Percentiles rank a stretch among this genome's conserved stretches.
phyloP scores from a whole-genome alignment of 2,888 invertebrate species.

The Trilocha varians region DNA sequence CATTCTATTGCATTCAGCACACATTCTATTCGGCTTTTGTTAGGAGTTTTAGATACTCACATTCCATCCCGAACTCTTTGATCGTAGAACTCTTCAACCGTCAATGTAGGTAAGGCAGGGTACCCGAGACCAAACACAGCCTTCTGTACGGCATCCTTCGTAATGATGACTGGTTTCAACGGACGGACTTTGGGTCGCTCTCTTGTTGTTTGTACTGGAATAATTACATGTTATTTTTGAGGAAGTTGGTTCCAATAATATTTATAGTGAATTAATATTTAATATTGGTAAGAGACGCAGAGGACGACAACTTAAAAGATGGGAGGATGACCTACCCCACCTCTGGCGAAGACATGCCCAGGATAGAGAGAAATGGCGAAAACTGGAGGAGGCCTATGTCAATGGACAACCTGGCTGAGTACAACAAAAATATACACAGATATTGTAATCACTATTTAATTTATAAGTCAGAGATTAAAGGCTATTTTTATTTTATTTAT shows the following conservation, averaged over 20 bases:
- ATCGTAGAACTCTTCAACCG: conserved; percentile 96
- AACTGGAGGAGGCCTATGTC: too few relatives aligned
- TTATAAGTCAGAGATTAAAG: too few relatives aligned
- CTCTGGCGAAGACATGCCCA: too few relatives aligned
- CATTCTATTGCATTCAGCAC: neutral
- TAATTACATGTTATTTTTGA: neutral
- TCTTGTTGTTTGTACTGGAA: conserved; percentile 39
- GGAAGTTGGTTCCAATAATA: neutral
- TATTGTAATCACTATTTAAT: too few relatives aligned
- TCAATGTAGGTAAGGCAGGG: conserved; percentile 92
- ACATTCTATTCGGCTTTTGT: too few relatives aligned
- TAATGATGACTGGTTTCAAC: conserved; percentile 88
- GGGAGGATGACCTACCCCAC: too few relatives aligned
- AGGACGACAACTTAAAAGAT: too few relatives aligned
- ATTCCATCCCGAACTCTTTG: conserved; percentile 85
- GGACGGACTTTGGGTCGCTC: conserved; percentile 55
- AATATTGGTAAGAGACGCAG: too few relatives aligned
- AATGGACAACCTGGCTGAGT: too few relatives aligned
- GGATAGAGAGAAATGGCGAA: too few relatives aligned
- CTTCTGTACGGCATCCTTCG: conserved; percentile 90
- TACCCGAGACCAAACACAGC: conserved; percentile 95
- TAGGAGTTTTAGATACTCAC: conserved; percentile 65
- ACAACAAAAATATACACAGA: too few relatives aligned
- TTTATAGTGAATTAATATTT: neutral
- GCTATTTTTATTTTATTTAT: too few relatives aligned